Evolutionary conservation across 2,113 vertebrate species (phyloP), one percentile per base, ranked within the genome.

Genomic region (Hyla sarda): DNA sequence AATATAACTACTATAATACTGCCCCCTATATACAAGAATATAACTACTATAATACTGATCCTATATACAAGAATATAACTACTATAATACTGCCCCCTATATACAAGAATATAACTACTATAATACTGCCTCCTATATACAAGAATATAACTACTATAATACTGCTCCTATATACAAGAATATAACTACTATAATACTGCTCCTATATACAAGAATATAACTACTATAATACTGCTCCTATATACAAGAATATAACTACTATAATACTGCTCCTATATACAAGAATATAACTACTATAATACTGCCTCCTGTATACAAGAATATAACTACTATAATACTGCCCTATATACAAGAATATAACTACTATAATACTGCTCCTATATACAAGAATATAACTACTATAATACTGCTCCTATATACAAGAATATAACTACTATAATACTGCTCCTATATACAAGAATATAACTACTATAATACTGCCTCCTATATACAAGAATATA

Each of bases 241-340:
- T 41, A 41, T 41, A 41, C 41, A 34, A 34, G 65, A 69, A 69
- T 69, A 69, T 69, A 69, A 69, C 65, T 69, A 69, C 65, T 69
- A 69, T 69, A 69, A 69, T 69, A 69, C 65, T 69, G 30, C 28
- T 19, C 65, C 30, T 69, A 69, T 34, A 5, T 69, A 69, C 28
- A 69, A 8, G 65, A 69, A 69, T 69, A 69, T 69, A 69, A 69
- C 65, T 69, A 69, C 65, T 69, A 69, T 69, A 69, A 69, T 69
- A 69, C 65, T 69, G 65, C 65, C 50, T n/a, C 65, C 65, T 69
- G 34, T 69, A 14, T 34, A 69, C 65, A 69, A 19, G 65, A 69
- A 69, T 69, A 65, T 65, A 65, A 65, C 60, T 65, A 65, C 25
- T 65, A 65, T 65, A 65, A 65, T 65, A 65, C 60, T 69, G 16